Conservation (phyloP, 2,797 vertebrate genomes). For the Fundulus diaphanus region DNA sequence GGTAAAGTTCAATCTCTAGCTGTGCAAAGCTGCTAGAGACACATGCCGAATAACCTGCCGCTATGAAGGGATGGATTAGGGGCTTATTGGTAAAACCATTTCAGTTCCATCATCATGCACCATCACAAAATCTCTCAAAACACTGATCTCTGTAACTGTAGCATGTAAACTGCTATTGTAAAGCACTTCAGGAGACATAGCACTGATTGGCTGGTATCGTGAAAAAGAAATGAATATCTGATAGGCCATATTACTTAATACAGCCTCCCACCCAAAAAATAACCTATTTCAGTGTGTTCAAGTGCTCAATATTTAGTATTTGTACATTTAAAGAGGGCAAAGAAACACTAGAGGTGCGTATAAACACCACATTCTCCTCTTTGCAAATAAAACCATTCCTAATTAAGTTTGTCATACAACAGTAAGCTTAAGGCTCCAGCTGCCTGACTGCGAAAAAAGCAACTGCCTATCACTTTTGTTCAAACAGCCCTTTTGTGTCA, state of each 20-base stretch:
- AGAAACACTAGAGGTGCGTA: neutral
- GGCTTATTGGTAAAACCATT: no score
- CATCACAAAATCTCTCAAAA: neutral
- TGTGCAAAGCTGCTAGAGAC: neutral
- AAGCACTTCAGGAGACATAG: neutral
- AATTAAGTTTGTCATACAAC: constrained; percentile 12
- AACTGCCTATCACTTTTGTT: constrained; percentile 19
- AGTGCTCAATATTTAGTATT: neutral
- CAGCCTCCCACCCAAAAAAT: neutral
- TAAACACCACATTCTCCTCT: constrained; percentile 2
- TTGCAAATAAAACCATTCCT: constrained; percentile 19
- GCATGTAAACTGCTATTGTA: neutral
- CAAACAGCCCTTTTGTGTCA: constrained; percentile 29
- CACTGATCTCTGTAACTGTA: neutral
- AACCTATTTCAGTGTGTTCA: neutral
- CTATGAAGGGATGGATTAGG: neutral
- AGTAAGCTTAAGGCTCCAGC: constrained; percentile 20
- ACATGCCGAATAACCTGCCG: no score
- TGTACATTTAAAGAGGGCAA: neutral
- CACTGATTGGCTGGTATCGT: neutral
- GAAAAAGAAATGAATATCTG: neutral
- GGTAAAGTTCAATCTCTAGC: neutral
- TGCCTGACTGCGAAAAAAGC: constrained; percentile 28
- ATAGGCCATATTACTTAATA: neutral
- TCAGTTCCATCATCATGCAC: neutral